Base-by-base conservation (phyloP, 23 tunicate species). In the Aplidium turbinatum region DNA sequence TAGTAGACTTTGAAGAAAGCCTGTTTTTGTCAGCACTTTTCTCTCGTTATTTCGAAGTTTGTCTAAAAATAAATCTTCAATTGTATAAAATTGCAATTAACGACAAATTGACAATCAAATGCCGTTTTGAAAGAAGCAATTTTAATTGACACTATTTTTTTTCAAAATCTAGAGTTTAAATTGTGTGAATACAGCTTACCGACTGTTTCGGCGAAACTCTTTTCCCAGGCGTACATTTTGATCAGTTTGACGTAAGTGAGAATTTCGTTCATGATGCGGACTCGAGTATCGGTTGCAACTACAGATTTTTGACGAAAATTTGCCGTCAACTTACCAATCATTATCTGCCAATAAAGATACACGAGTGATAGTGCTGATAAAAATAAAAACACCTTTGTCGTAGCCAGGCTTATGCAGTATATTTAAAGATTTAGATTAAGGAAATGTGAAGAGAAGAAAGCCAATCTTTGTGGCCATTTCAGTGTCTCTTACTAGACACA, bases 201-300 rank as follows among this genome's bases (percentile, higher is more conserved):
- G 52, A 82, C 78, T 4, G 89, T 68, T 36, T 78, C 73, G 22
- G 96, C 89, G 38, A 89, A 89, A 63, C 96, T 82, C 19, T 68
- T 54, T 31, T 89, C 96, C 96, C 96, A 89, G 7, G 96, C 89
- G 61, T 89, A 89, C 96, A 89, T 82, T 70, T 89, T 89, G 34
- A 89, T 89, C 29, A 89, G 87, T 62, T 89, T 89, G 36, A 89
- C 85, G 54, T 89, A 82, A 38, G 78, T 89, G 31, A 89, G 48
- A 28, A 89, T 87, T 38, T 89, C 96, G 57, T 76, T 89, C 96
- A 89, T 89, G 85, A 89, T 89, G n/a, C 96, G 61, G 2, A 89
- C 96, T 83, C 96, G 63, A 1, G 58, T 77, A 53, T 89, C 96
- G 18, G 96, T 82, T 22, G 78, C 78, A 47, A 19, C 19, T 27